Conservation (phyloP, 2,797 vertebrate species). For the Aplochiton taeniatus region DNA sequence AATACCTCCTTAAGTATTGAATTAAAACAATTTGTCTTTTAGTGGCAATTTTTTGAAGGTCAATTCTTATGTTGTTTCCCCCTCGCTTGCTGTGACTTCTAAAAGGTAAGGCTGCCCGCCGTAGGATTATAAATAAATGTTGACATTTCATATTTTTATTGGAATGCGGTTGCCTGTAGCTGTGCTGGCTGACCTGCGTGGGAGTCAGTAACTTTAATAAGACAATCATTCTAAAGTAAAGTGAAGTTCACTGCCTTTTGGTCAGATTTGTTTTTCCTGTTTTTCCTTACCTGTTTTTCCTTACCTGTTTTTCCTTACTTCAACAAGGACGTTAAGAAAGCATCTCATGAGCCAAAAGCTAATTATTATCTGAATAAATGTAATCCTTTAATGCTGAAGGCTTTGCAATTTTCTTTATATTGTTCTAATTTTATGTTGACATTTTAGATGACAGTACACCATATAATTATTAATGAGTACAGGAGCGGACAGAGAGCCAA, state of each 20-base stretch:
- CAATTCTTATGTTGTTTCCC: constrained; percentile 32
- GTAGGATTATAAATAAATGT: constrained; percentile 72
- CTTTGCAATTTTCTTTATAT: no score
- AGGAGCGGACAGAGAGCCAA: no score
- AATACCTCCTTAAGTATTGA: not conserved
- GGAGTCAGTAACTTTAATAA: constrained; percentile 76
- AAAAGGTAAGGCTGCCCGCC: constrained; percentile 56
- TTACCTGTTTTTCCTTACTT: constrained; percentile 11
- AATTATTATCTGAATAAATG: no score
- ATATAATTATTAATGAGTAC: no score
- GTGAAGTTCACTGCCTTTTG: constrained; percentile 41
- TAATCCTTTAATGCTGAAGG: no score
- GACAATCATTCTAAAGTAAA: constrained; percentile 78
- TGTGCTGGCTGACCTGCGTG: constrained; percentile 57
- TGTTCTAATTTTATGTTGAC: no score
- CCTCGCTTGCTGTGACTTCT: constrained; percentile 30
- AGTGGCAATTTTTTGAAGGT: constrained; percentile 39
- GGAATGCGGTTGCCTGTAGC: constrained; percentile 66
- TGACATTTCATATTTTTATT: constrained; percentile 74
- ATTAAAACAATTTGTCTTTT: constrained; percentile 28
- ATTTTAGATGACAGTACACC: no score
- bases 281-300: constrained; percentile 29
- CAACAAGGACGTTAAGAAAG: no score
- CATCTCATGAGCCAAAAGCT: no score
- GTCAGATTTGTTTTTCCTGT: constrained; percentile 29